Conservation (phyloP, 2,113 vertebrate genomes). For the Lepisosteus oculatus region DNA sequence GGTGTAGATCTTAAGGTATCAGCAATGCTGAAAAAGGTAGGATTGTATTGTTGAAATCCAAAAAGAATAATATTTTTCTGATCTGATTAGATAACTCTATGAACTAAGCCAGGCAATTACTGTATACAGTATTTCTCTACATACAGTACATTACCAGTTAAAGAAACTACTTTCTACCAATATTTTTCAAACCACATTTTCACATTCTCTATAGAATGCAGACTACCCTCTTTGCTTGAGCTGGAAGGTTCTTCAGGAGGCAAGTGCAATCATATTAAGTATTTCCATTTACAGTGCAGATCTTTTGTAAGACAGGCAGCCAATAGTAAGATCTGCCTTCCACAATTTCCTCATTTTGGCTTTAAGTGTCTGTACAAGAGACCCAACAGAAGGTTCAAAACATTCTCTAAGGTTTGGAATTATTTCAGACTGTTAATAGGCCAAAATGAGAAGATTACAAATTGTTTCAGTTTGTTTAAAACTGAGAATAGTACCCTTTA, state of each 20-base stretch:
- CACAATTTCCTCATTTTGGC: not conserved
- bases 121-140: no score
- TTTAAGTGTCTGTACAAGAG: not conserved
- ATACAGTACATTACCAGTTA: no score
- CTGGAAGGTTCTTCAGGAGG: not conserved
- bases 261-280: slow-evolving; percentile 3
- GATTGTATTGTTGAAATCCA: no score
- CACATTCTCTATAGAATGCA: no score
- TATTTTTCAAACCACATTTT: no score
- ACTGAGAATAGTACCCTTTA: not conserved
- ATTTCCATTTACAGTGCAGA: not conserved
- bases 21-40: no score
- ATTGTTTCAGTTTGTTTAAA: slow-evolving; percentile 15
- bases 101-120: no score
- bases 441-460: slow-evolving; percentile 7
- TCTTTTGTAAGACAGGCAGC: not conserved
- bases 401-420: not conserved
- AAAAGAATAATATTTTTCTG: no score
- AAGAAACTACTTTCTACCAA: no score
- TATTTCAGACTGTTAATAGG: not conserved
- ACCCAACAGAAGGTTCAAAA: not conserved
- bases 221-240: no score
- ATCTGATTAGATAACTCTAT: no score
- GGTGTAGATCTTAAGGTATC: no score
- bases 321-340: not conserved